Conservation (phyloP, 2,113 vertebrate species). For the Rousettus leschenaultii region DNA sequence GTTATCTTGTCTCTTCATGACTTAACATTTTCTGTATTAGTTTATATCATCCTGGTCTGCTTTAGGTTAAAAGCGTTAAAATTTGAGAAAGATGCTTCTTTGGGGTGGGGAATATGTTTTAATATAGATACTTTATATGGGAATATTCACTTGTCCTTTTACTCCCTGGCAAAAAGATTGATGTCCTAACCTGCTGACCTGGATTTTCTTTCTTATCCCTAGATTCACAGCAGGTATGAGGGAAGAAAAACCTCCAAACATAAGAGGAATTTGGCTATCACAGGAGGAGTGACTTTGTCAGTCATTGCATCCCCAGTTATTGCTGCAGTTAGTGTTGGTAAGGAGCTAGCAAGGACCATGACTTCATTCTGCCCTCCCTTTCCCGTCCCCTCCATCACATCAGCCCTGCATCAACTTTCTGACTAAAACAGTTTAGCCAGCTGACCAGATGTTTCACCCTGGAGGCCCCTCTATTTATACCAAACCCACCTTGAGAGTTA, state of each 20-base stretch:
- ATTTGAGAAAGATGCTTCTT: conserved; percentile 27
- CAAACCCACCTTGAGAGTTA: background rate
- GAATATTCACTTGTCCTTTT: conserved; percentile 5
- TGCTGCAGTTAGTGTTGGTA: conserved; percentile 97
- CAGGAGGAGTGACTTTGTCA: conserved; percentile 96
- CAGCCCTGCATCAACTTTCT: background rate
- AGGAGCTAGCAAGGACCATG: conserved; percentile 75
- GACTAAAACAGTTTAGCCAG: background rate
- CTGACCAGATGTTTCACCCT: background rate
- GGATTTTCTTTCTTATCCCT: conserved; percentile 63
- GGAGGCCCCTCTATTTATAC: background rate
- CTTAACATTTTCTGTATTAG: conserved; percentile 2
- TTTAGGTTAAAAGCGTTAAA: conserved; percentile 58
- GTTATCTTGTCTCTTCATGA: background rate
- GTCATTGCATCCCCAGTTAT: conserved; percentile 97
- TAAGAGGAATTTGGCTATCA: conserved; percentile 97
- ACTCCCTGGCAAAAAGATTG: background rate
- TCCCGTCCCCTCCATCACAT: too few species aligned
- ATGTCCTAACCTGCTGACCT: conserved; percentile 54
- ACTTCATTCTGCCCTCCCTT: background rate
- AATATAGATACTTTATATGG: background rate
- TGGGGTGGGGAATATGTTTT: background rate
- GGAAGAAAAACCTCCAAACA: conserved; percentile 95
- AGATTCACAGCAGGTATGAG: conserved; percentile 98
- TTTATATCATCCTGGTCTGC: conserved; percentile 47